These are phyloP conservation scores for Cotesia glomerata DNA, from an alignment of 1,140 invertebrate genomes.

Conservation along the genomic window DNA sequence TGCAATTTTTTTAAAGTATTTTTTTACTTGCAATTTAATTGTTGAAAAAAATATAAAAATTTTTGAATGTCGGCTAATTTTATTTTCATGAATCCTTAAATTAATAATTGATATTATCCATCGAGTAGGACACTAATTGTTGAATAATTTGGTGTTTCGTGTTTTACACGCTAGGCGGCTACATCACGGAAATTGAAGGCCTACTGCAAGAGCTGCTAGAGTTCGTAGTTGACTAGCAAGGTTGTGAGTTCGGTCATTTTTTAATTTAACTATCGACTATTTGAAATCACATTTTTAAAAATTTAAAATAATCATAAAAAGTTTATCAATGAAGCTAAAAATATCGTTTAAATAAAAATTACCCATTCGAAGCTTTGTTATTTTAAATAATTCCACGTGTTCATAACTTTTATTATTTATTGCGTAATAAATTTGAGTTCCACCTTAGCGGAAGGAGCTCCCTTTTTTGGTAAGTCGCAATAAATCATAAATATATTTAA, in stretches of 20 bases:
- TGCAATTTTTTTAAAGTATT: no score
- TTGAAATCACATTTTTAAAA: neutral
- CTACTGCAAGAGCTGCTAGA: neutral
- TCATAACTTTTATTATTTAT: slow-evolving; percentile 35
- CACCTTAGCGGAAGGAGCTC: slow-evolving; percentile 48
- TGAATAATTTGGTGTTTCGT: slow-evolving; percentile 4
- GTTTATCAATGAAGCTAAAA: neutral
- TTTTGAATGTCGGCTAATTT: neutral
- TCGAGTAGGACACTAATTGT: neutral
- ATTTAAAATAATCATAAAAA: neutral
- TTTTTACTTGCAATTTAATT: no score
- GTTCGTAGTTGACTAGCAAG: neutral
- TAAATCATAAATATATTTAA: neutral
- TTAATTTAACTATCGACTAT: neutral
- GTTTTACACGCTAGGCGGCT: slow-evolving; percentile 17
- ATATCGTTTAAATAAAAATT: slow-evolving; percentile 49
- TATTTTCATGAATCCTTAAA: no score
- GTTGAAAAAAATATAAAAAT: neutral
- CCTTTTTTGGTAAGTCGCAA: slow-evolving; percentile 48
- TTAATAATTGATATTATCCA: slow-evolving; percentile 5
- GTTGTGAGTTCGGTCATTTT: neutral
- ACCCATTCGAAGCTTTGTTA: slow-evolving; percentile 52
- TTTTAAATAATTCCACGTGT: slow-evolving; percentile 46
- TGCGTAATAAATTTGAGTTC: slow-evolving; percentile 48
- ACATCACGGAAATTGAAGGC: slow-evolving; percentile 14